Percentiles rank a stretch among this genome's conserved stretches.
phyloP scores from a whole-genome alignment of 1,140 invertebrate species.

The Micrasema longulum region DNA sequence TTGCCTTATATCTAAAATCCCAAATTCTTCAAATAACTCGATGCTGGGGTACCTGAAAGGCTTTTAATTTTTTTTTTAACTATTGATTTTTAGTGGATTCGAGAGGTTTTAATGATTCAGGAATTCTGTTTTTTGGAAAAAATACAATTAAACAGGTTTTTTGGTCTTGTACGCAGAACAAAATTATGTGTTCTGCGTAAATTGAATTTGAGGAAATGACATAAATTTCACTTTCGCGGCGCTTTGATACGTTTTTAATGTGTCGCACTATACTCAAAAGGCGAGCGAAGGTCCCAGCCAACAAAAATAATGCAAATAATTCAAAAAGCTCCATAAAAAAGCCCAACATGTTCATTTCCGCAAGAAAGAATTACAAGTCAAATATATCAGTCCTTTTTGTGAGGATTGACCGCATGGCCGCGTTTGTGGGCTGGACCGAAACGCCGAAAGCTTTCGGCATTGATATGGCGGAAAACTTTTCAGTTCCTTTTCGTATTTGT shows the following conservation, averaged over 20 bases:
- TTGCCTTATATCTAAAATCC: too few species aligned
- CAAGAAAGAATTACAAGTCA: neutral
- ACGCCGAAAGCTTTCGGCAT: conserved; percentile 39
- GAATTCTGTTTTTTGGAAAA: too few species aligned
- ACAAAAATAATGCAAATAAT: neutral
- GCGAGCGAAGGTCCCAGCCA: neutral
- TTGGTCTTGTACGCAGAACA: too few species aligned
- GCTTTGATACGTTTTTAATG: conserved; percentile 34
- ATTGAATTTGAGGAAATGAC: conserved; percentile 22
- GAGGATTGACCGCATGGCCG: neutral
- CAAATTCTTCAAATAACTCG: too few species aligned
- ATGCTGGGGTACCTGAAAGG: too few species aligned
- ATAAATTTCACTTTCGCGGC: conserved; percentile 14
- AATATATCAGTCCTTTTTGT: neutral
- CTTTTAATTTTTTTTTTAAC: too few species aligned
- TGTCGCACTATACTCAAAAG: conserved; percentile 26
- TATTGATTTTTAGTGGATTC: too few species aligned
- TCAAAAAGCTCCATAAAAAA: neutral
- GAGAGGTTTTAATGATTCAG: too few species aligned
- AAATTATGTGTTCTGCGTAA: neutral
- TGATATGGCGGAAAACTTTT: conserved; percentile 40
- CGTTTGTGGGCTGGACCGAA: neutral
- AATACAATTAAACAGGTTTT: too few species aligned
- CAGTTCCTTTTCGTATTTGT: conserved; percentile 38
- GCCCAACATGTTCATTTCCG: neutral